Base-by-base conservation (phyloP, 2,113 vertebrate species). In the Maccullochella peelii region DNA sequence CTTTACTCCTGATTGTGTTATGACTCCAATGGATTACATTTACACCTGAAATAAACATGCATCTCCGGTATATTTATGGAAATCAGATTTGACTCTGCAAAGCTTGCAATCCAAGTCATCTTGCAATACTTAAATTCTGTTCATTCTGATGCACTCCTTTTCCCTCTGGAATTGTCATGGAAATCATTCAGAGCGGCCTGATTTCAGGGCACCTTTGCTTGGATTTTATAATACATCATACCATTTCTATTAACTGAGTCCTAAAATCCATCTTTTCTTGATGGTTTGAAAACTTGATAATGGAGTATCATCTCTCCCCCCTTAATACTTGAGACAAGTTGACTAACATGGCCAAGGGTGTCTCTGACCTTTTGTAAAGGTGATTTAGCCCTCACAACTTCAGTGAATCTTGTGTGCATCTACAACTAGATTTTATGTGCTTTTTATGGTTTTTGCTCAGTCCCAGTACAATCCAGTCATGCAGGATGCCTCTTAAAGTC, bases 401-500 rank as follows among this genome's bases (percentile, higher is more conserved):
- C 50, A 47, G 33, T 68, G 10, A 67, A 49, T 65, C 33, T 1
- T 20, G 4, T 25, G 21, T 49, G 80, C 59, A 68, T 77, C 33
- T 42, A 49, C 42, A 52, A 38, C 52, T 80, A 36, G 3, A 30
- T 61, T 69, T 77, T 1, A 40, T 84, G 36, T 40, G 2, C 21
- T 55, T 63, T 77, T 65, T 63, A 30, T 73, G 33, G 0, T 59
- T 75, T 54, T 36, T 52, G 11, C 44, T 65, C n/a, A 0, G 50
- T n/a, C 62, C 61, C 58, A 55, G 74, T 67, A 12, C 65, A 38
- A 44, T 65, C 55, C 54, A 61, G 75, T 78, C 82, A 67, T 27
- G 59, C 70, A 30, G 62, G 68, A 80, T 36, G 77, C 38, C 23
- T 85, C 63, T 88, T 84, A 73, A 83, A 82, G 61, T 79, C 15